phyloP scores from a whole-genome alignment of 2,113 vertebrate species.

The Columbina picui region DNA sequence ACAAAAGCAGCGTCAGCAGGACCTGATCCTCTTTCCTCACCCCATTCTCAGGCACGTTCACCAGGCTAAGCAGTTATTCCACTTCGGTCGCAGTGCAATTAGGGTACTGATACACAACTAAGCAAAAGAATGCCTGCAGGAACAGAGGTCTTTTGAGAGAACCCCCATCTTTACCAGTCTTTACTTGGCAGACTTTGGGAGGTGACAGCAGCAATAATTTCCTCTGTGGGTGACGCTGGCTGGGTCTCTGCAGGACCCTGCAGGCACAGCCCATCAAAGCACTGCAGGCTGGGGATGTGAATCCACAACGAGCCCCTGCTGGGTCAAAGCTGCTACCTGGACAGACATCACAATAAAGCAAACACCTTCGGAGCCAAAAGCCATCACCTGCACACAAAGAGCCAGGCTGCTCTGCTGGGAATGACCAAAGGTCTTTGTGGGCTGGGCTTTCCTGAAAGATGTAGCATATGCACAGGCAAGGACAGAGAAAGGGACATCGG shows the following conservation, averaged over 20 bases:
- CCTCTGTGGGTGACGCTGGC: accelerated
- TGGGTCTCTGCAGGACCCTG: not conserved
- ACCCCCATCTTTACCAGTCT: not conserved
- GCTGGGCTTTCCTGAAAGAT: not conserved
- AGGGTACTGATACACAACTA: accelerated
- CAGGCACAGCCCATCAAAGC: not conserved
- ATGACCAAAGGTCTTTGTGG: not conserved
- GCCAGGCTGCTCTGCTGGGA: not conserved
- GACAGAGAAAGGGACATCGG: not conserved
- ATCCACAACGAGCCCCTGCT: not conserved
- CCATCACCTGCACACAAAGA: not conserved
- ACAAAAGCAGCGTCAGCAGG: accelerated
- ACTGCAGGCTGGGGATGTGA: accelerated
- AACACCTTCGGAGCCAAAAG: not conserved
- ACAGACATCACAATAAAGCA: not conserved
- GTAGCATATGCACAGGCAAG: too few relatives aligned
- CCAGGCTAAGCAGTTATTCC: not conserved
- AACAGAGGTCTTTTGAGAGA: not conserved
- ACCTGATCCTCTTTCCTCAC: accelerated
- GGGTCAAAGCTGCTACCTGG: not conserved
- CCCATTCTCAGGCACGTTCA: accelerated
- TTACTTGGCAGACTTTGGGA: accelerated
- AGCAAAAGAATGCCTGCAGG: not conserved
- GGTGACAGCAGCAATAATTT: not conserved
- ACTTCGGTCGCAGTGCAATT: not conserved